Base-by-base conservation (phyloP, 1,140 invertebrate species). In the Macrocentrus cingulum region DNA sequence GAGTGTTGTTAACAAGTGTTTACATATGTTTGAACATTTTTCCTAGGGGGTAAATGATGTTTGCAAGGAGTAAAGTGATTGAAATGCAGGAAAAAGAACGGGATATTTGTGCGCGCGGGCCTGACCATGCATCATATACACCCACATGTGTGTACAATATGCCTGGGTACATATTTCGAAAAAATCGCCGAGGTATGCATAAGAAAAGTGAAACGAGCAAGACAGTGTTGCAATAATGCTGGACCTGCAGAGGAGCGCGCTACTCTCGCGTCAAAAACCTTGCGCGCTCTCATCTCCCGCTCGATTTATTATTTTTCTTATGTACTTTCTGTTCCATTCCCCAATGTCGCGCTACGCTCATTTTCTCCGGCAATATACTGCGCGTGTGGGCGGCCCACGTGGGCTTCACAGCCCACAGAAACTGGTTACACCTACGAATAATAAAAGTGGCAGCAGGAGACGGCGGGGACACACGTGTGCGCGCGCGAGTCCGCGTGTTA, bases 341-440 rank as follows among this genome's bases (percentile, higher is more conserved):
- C 45, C 32, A 25, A 44, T 46, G 53, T 46, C 32, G 37, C 44
- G 5, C 22, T 19, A 9, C 29, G 34, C 49, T 51, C 15, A 37
- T 52, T 45, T 19, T 45, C 22, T 45, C 42, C 18, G 34, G 46
- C 34, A 49, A 49, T 32, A 51, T 51, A 51, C 37, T 15, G 45
- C 22, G 64, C 8, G 66, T 69, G 76, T 77, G 68, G 76, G 77
- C 73, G 73, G 68, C 61, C 74, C 77, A 78, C 77, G 77, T 78
- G 76, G 76, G 77, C 56, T 75, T 78, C 76, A 78, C 76, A 78
- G 74, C 68, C 70, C 61, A 76, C 72, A 65, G 71, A 68, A 76
- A 77, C 74, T 73, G 74, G 75, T 77, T 75, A 77, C 75, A 76
- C 75, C 74, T 66, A 77, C 75, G 59, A 48, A 37, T 34, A 16